Evolutionary conservation across 2,888 invertebrate genomes (phyloP).

Genomic region (Conus canariensis): DNA sequence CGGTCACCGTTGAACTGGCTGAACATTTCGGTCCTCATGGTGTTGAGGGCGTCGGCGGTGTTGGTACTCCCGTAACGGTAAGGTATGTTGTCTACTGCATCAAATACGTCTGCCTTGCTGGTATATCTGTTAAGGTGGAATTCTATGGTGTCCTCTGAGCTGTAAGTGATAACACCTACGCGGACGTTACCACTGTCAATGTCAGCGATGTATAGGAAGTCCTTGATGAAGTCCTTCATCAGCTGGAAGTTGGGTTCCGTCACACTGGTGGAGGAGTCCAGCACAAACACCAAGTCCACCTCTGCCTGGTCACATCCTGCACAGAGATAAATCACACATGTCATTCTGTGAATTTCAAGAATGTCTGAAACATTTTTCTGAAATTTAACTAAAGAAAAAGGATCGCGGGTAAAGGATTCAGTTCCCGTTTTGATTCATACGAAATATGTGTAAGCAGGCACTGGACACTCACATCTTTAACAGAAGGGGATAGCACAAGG

Average conservation of each 20-base stretch:
- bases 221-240: constrained; percentile 65
- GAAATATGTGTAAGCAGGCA: background rate
- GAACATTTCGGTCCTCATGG: constrained; percentile 67
- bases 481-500: background rate
- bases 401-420: too few relatives aligned
- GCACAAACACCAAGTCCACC: constrained; percentile 67
- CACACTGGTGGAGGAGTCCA: constrained; percentile 73
- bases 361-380: too few relatives aligned
- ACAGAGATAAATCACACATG: background rate
- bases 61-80: constrained; percentile 73
- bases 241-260: constrained; percentile 65
- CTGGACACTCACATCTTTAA: too few relatives aligned
- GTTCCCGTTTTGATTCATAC: too few relatives aligned
- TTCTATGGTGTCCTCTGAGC: constrained; percentile 62
- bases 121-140: constrained; percentile 67
- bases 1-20: constrained; percentile 68
- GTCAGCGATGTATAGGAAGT: constrained; percentile 65
- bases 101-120: constrained; percentile 59
- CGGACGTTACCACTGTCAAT: constrained; percentile 66
- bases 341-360: background rate
- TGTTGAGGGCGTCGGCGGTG: constrained; percentile 69
- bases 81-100: constrained; percentile 64
- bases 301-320: constrained; percentile 54
- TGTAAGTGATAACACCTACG: constrained; percentile 69
- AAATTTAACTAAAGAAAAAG: too few relatives aligned